Conservation (phyloP, 2,113 vertebrate species). For the Nestor notabilis region DNA sequence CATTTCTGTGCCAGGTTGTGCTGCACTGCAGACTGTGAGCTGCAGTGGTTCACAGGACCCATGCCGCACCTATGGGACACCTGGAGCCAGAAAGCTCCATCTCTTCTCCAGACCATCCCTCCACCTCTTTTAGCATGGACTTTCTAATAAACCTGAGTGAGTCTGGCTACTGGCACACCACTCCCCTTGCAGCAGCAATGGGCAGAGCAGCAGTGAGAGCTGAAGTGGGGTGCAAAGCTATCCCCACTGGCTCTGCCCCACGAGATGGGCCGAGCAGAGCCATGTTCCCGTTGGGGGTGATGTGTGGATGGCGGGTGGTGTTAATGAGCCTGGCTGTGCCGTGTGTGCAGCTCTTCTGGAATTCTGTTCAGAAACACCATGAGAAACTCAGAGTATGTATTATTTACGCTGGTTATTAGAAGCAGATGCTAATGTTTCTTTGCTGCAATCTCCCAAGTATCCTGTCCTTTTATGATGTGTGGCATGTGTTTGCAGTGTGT, state of each 20-base stretch:
- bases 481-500: slow-evolving; percentile 74
- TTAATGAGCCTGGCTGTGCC: slow-evolving; percentile 16
- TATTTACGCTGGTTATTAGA: slow-evolving; percentile 62
- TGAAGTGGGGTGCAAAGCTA: not conserved
- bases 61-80: fast-evolving
- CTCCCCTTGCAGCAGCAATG: not conserved
- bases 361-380: slow-evolving; percentile 61
- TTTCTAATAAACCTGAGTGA: not conserved
- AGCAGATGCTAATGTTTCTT: slow-evolving; percentile 69
- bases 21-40: not conserved
- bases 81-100: not conserved
- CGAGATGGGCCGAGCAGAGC: not conserved
- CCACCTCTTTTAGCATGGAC: not conserved
- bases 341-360: slow-evolving; percentile 30
- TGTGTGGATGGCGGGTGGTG: not conserved
- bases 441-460: slow-evolving; percentile 67
- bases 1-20: not conserved
- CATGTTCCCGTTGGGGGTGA: fast-evolving
- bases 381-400: slow-evolving; percentile 62
- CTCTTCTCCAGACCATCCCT: not conserved
- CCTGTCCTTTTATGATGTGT: slow-evolving; percentile 76
- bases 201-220: not conserved
- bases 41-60: not conserved
- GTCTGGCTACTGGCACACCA: not conserved
- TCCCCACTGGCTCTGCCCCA: not conserved